These are phyloP conservation scores for Luperina nickerlii DNA, from an alignment of 2,888 invertebrate genomes.

Conservation along the genomic window DNA sequence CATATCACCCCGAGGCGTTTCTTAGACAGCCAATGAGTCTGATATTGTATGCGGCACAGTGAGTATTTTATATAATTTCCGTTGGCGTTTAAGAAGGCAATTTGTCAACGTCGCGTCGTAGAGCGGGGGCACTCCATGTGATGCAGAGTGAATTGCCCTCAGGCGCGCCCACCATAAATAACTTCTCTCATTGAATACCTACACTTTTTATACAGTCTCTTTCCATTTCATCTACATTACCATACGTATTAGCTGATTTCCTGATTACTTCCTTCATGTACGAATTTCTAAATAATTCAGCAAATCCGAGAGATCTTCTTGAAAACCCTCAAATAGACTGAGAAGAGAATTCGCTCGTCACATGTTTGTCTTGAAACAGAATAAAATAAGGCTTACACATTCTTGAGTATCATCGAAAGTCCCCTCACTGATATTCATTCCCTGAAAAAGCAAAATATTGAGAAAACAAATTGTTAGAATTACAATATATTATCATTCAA, in stretches of 20 bases:
- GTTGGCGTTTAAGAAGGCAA: slow-evolving; percentile 72
- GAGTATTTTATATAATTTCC: slow-evolving; percentile 80
- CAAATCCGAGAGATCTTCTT: slow-evolving; percentile 25
- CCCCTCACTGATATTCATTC: slow-evolving; percentile 6
- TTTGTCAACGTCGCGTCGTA: slow-evolving; percentile 80
- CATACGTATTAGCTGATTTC: slow-evolving; percentile 59
- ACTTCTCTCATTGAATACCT: slow-evolving; percentile 41
- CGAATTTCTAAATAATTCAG: slow-evolving; percentile 53
- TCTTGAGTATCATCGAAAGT: slow-evolving; percentile 19
- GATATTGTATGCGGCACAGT: slow-evolving; percentile 49
- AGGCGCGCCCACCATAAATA: slow-evolving; percentile 43
- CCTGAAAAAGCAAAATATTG: slow-evolving; percentile 4
- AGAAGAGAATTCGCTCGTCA: slow-evolving; percentile 20
- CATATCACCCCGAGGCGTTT: slow-evolving; percentile 22
- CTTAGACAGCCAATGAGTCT: slow-evolving; percentile 43
- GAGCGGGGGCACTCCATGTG: slow-evolving; percentile 54
- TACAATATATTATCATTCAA: slow-evolving; percentile 1
- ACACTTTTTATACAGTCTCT: slow-evolving; percentile 52
- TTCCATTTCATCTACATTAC: slow-evolving; percentile 59
- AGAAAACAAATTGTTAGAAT: slow-evolving; percentile 11
- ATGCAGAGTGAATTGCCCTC: slow-evolving; percentile 44
- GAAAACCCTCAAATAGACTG: slow-evolving; percentile 22
- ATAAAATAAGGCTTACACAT: slow-evolving; percentile 16
- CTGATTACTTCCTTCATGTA: slow-evolving; percentile 50
- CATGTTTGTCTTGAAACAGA: slow-evolving; percentile 26